phyloP scores from a whole-genome alignment of 2,888 invertebrate genomes.

The Timema cristinae region DNA sequence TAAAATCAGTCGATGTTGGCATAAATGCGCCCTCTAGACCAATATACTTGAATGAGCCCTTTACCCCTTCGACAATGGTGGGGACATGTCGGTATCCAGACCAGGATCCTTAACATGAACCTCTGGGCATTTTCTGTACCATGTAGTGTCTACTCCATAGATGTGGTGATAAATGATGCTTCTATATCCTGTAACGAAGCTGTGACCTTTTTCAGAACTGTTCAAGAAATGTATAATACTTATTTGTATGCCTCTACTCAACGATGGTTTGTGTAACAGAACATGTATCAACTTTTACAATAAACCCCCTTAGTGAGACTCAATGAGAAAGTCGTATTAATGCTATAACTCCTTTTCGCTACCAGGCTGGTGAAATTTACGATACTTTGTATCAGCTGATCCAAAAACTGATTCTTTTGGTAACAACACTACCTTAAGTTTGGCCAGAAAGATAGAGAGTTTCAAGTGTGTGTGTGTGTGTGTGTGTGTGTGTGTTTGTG shows the following conservation, averaged over 20 bases:
- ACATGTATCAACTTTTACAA: background rate
- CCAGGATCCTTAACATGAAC: slow-evolving; percentile 9
- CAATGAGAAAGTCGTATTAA: background rate
- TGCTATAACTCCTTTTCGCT: slow-evolving; percentile 1
- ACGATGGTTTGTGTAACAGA: background rate
- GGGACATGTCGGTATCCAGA: background rate
- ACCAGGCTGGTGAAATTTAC: slow-evolving; percentile 4
- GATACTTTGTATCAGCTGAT: slow-evolving; percentile 8
- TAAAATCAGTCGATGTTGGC: background rate
- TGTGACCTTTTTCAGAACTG: slow-evolving; percentile 1
- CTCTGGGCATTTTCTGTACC: background rate
- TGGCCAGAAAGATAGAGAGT: slow-evolving; percentile 1
- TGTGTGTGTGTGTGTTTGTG: no score
- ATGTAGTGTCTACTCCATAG: background rate
- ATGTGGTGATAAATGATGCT: slow-evolving; percentile 6
- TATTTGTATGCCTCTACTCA: background rate
- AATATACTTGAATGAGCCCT: background rate
- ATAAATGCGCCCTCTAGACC: background rate
- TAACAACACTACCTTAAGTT: background rate
- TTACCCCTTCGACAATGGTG: background rate
- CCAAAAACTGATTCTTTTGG: slow-evolving; percentile 3
- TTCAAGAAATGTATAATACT: background rate
- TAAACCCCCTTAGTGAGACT: background rate
- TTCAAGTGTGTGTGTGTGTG: background rate
- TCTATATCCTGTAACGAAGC: slow-evolving; percentile 6